These are phyloP conservation scores for Diogma glabrata DNA, from an alignment of 2,888 invertebrate species.

Conservation along the genomic window DNA sequence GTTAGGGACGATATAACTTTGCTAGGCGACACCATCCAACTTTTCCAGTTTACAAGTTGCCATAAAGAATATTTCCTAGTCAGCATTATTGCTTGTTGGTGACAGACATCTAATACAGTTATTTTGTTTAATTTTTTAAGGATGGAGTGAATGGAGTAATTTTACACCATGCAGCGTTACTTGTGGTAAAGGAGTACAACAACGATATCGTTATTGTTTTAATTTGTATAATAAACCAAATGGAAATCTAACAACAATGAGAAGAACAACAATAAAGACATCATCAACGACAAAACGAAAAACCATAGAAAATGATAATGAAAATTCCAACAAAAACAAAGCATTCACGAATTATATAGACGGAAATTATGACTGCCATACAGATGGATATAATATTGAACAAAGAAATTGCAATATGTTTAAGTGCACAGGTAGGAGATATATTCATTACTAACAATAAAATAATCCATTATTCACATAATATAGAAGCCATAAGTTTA, in stretches of 20 bases:
- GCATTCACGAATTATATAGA: constrained; percentile 25
- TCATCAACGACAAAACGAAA: constrained; percentile 15
- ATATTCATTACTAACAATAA: no score
- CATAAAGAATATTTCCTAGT: no score
- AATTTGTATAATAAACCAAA: constrained; percentile 24
- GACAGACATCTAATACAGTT: no score
- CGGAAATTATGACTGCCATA: constrained; percentile 20
- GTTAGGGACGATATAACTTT: no score
- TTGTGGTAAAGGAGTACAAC: constrained; percentile 37
- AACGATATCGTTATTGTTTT: constrained; percentile 35
- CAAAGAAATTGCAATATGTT: constrained; percentile 37
- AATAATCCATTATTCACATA: no score
- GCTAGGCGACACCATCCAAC: no score
- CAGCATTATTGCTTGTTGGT: no score
- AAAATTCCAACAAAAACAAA: constrained; percentile 10
- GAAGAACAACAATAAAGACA: constrained; percentile 24
- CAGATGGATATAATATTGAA: constrained; percentile 37
- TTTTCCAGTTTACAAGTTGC: no score
- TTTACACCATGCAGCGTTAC: constrained; percentile 36
- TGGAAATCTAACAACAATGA: constrained; percentile 31
- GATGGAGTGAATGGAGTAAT: constrained; percentile 38
- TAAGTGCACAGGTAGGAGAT: constrained; percentile 33
- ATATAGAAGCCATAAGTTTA: no score
- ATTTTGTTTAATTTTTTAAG: constrained; percentile 20
- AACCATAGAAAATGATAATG: background rate